Percentiles rank a stretch among this genome's conserved stretches.
Evolutionary conservation across 2,113 vertebrate species (phyloP).

Genomic region (Rhinogobius similis): DNA sequence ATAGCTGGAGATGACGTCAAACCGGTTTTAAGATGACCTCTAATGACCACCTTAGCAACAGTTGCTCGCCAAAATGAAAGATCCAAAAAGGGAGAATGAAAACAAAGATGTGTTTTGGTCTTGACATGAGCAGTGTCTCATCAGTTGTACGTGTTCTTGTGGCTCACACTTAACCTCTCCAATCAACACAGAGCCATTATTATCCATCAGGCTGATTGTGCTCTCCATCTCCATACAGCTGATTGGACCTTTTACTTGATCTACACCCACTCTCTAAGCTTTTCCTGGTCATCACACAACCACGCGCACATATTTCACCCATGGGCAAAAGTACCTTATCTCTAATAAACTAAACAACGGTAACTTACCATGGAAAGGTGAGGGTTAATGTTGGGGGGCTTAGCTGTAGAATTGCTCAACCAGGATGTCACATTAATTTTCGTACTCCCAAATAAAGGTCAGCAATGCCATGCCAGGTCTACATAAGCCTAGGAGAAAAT

Average conservation of each 20-base stretch:
- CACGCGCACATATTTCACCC: background rate
- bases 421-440: too few relatives aligned
- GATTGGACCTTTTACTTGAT: slow-evolving; percentile 42
- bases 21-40: background rate
- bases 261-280: slow-evolving; percentile 17
- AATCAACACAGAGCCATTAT: slow-evolving; percentile 39
- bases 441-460: too few relatives aligned
- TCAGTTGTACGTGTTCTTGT: slow-evolving; percentile 9
- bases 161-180: slow-evolving; percentile 29
- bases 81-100: slow-evolving; percentile 8
- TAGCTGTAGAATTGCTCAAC: too few relatives aligned
- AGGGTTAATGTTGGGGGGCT: too few relatives aligned
- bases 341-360: background rate
- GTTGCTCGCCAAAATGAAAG: background rate
- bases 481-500: too few relatives aligned
- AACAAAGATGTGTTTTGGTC: slow-evolving; percentile 18
- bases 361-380: too few relatives aligned
- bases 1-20: background rate
- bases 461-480: too few relatives aligned
- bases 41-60: too few relatives aligned
- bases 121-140: slow-evolving; percentile 11
- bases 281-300: background rate
- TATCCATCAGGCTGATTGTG: slow-evolving; percentile 45
- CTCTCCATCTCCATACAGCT: slow-evolving; percentile 30
- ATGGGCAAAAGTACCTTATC: background rate